Percentiles rank a stretch among this genome's conserved stretches.
These are phyloP conservation scores for Mamestra configurata DNA, from an alignment of 1,140 invertebrate species.

Conservation along the genomic window DNA sequence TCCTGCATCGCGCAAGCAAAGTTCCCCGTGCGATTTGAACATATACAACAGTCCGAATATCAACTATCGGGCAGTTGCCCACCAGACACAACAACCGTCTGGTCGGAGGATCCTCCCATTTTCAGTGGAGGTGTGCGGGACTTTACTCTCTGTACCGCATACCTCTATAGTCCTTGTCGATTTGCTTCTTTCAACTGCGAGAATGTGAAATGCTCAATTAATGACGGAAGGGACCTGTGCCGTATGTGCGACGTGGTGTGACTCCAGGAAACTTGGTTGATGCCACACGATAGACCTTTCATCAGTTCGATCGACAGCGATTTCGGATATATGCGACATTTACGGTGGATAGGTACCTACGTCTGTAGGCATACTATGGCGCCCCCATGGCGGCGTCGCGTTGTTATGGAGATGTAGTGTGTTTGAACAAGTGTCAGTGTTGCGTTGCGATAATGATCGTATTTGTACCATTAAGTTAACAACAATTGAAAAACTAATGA, in stretches of 20 bases:
- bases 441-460: not conserved
- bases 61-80: no score
- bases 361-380: not conserved
- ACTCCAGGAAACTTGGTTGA: constrained; percentile 28
- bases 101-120: no score
- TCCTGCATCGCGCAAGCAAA: no score
- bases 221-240: not conserved
- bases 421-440: not conserved
- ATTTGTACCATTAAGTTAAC: not conserved
- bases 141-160: no score
- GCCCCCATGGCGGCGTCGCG: no score
- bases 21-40: no score
- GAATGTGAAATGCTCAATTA: not conserved
- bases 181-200: not conserved
- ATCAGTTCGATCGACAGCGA: not conserved
- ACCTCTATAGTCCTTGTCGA: no score
- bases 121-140: no score
- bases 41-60: no score
- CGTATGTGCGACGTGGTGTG: not conserved
- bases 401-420: no score
- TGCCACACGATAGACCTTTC: constrained; percentile 20
- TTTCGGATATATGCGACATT: constrained; percentile 6
- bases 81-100: no score
- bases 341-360: not conserved
- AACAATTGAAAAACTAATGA: not conserved